Base-by-base conservation (phyloP, 2,113 vertebrate genomes). In the Pteruthius melanotis region DNA sequence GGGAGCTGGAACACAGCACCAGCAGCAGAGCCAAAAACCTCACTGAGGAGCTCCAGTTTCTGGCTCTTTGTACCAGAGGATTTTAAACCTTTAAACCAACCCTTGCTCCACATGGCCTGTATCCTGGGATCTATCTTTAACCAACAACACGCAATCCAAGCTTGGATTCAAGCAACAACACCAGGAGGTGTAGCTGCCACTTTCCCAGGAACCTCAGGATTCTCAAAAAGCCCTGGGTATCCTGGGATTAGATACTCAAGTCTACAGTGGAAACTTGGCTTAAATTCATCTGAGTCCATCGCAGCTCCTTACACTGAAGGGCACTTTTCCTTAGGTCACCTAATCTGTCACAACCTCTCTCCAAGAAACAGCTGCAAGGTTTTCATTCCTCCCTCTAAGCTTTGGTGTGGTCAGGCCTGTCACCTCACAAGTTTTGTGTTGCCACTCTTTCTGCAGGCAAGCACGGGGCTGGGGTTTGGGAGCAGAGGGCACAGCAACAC, bases 211-310 rank as follows among this genome's bases (percentile, higher is more conserved):
- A 69, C 15, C 70, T 78, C 42, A 33, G 20, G 63, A 60, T 92
- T 92, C 90, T 80, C 81, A 83, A 56, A 93, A 85, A 89, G 60
- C 66, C 53, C 30, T 39, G 60, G 15, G 22, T 77, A 65, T 63
- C 64, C 76, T 76, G 50, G 71, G 69, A 94, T 94, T 87, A 83
- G 47, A 87, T 7, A 44, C 61, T 91, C 53, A 12, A 33, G 77
- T 45, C 56, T 64, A 7, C 57, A 69, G 64, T 66, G 92, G 92
- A 96, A 96, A 94, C 42, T 59, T 94, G 88, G 89, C 47, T 83
- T 26, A 47, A 87, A 81, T 65, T 91, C 87, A 90, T 35, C 64
- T 44, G 69, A 80, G 17, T 35, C 42, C 59, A 72, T 3, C 79
- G 69, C 83, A 91, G 72, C 20, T 71, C 59, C 47, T 42, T 52